Evolutionary conservation across 1,140 invertebrate genomes (phyloP).

Genomic region (Aphis gossypii): DNA sequence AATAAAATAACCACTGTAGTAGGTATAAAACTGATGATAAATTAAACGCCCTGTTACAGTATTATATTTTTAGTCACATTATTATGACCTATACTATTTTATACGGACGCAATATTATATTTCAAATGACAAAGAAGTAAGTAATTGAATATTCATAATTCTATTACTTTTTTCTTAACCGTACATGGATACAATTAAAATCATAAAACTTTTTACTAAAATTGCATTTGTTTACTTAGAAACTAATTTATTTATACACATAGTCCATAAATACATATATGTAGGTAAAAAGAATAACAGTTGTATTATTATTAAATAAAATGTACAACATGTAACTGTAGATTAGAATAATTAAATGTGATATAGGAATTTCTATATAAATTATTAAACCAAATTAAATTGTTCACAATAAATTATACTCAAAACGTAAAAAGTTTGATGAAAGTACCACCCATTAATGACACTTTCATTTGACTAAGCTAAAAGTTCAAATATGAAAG

Average conservation of each 20-base stretch:
- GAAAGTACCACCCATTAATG: too few relatives aligned
- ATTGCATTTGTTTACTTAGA: not conserved
- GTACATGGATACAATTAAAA: not conserved
- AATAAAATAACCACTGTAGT: not conserved
- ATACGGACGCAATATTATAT: not conserved
- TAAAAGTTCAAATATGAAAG: not conserved
- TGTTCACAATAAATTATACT: too few relatives aligned
- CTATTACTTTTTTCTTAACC: not conserved
- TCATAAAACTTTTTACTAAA: not conserved
- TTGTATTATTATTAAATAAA: too few relatives aligned
- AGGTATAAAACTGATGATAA: not conserved
- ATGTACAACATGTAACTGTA: too few relatives aligned
- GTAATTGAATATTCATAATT: not conserved
- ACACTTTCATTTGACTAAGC: not conserved
- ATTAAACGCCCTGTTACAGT: not conserved
- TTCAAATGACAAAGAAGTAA: not conserved
- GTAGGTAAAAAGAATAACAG: too few relatives aligned
- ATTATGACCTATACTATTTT: not conserved
- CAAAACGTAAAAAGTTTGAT: too few relatives aligned
- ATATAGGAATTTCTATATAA: too few relatives aligned
- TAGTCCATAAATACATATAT: not conserved
- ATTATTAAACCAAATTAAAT: too few relatives aligned
- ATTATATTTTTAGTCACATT: not conserved
- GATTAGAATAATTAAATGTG: too few relatives aligned
- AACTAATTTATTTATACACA: not conserved